Base-by-base conservation (phyloP, 2,888 invertebrate genomes). In the Rhamnusium bicolor region DNA sequence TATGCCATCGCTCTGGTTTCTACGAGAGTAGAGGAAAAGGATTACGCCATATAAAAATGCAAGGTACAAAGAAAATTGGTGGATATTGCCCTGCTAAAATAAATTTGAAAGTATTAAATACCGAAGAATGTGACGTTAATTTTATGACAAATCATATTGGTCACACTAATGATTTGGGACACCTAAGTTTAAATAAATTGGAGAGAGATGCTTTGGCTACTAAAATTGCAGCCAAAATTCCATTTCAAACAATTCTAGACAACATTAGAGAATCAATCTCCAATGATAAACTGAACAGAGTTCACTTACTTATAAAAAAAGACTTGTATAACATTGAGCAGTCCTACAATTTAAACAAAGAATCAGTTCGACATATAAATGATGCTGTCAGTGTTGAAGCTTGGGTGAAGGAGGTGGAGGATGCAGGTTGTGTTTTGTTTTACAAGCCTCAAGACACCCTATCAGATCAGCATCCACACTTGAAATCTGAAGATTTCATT, bases 81-180 rank as follows among this genome's bases (percentile, higher is more conserved):
- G 24, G 24, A 2, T 24, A 24, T 6, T 24, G 24, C 24, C 24
- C 24, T 24, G 24, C 24, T n/a, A n/a, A n/a, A n/a, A n/a, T n/a
- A n/a, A n/a, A n/a, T n/a, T n/a, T n/a, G n/a, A n/a, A n/a, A n/a
- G n/a, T n/a, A n/a, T n/a, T n/a, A n/a, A n/a, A n/a, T n/a, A n/a
- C n/a, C n/a, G n/a, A n/a, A n/a, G n/a, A n/a, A n/a, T n/a, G n/a
- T 58, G 16, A 58, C 3, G 58, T 24, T 27, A 27, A 58, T 24
- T 58, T 27, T 14, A 6, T 58, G 10, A 12, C 24, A 58, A 58
- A 12, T 2, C 58, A 58, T 58, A 12, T 58, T 58, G 58, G 58
- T 0, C 58, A 27, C 27, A 32, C 3, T 32, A 32, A 32, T 32
- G 7, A 32, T 8, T 32, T 32, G 8, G 32, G 32, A 6, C 58